Evolutionary conservation across 1,140 invertebrate genomes (phyloP).

Genomic region (Musca domestica): DNA sequence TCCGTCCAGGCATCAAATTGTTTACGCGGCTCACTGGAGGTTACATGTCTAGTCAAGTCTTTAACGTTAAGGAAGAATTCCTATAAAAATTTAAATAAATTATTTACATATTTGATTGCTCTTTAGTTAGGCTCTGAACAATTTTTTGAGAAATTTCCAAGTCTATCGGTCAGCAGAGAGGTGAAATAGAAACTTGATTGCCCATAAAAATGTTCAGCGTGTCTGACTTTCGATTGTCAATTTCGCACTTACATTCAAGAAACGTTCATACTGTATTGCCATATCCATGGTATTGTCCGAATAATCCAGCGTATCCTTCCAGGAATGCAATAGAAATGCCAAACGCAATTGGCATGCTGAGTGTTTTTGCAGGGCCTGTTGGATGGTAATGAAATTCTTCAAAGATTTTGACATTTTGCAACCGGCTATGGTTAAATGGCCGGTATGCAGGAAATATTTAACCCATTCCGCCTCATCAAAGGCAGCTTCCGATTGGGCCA

Average conservation of each 20-base stretch:
- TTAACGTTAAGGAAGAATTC: constrained; percentile 96
- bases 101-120: too few species aligned
- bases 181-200: too few species aligned
- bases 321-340: constrained; percentile 93
- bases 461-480: constrained; percentile 92
- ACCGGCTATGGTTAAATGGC: constrained; percentile 97
- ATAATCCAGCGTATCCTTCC: constrained; percentile 98
- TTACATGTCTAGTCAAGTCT: constrained; percentile 70
- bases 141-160: not conserved
- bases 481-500: constrained; percentile 96
- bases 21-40: constrained; percentile 55
- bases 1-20: constrained; percentile 68
- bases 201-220: not conserved
- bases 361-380: constrained; percentile 85
- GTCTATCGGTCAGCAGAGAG: too few species aligned
- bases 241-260: constrained; percentile 71
- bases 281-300: constrained; percentile 94
- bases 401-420: constrained; percentile 99
- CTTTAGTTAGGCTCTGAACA: too few species aligned
- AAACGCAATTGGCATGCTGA: constrained; percentile 86
- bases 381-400: constrained; percentile 98
- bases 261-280: constrained; percentile 87
- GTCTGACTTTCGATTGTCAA: not conserved
- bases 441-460: constrained; percentile 96
- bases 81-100: constrained; percentile 56